Conservation (phyloP, 2,888 invertebrate genomes). For the Ptilodon capucinus region DNA sequence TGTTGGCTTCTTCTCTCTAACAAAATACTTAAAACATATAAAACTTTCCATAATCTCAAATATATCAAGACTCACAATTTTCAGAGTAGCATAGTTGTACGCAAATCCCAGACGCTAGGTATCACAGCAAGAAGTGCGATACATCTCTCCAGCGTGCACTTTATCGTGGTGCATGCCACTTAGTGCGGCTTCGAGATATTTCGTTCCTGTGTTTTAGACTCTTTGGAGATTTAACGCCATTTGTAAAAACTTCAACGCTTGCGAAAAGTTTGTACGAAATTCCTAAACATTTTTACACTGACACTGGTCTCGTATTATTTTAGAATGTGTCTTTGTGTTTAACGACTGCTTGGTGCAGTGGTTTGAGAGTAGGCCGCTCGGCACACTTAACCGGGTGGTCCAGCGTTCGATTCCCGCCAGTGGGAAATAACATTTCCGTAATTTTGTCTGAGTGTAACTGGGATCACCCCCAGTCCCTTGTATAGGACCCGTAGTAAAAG, state of each 20-base stretch:
- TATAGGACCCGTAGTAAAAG: no score
- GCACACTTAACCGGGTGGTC: no score
- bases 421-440: no score
- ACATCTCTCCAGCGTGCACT: slow-evolving; percentile 51
- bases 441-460: no score
- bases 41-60: background rate
- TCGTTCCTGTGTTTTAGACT: slow-evolving; percentile 1
- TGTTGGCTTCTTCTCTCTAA: no score
- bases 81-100: slow-evolving; percentile 17
- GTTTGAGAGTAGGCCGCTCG: no score
- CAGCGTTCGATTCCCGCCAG: no score
- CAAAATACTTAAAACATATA: background rate
- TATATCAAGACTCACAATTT: slow-evolving; percentile 11
- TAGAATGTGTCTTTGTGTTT: no score
- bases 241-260: background rate
- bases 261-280: slow-evolving; percentile 3
- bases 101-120: slow-evolving; percentile 31
- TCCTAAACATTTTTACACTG: background rate
- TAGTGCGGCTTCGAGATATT: slow-evolving; percentile 17
- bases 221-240: background rate
- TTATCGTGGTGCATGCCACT: slow-evolving; percentile 34
- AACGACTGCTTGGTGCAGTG: no score
- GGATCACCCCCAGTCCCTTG: no score
- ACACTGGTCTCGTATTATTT: no score
- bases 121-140: slow-evolving; percentile 35